Conservation (phyloP, 2,888 invertebrate species). For the Agrotis clavis region DNA sequence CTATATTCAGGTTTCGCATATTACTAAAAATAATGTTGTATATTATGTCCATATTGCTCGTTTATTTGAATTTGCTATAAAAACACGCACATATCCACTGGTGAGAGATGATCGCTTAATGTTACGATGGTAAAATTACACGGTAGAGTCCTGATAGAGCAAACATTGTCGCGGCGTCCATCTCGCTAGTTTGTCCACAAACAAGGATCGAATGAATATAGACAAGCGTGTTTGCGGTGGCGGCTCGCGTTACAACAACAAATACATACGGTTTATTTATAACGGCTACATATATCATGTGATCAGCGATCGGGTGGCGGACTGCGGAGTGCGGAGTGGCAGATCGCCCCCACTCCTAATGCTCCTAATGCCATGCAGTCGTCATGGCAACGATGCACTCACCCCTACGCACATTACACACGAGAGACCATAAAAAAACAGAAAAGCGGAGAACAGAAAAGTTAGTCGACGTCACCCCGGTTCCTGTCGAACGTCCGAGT, state of each 20-base stretch:
- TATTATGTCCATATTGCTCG: not conserved
- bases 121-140: conserved; percentile 79
- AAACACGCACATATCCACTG: conserved; percentile 7
- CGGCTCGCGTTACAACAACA: conserved; percentile 88
- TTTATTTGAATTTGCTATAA: conserved; percentile 12
- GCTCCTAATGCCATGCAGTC: conserved; percentile 87
- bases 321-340: conserved; percentile 40
- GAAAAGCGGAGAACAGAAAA: conserved; percentile 85
- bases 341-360: conserved; percentile 78
- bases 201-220: conserved; percentile 89
- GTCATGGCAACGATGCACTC: conserved; percentile 87
- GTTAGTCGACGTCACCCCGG: conserved; percentile 87
- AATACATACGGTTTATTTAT: conserved; percentile 80
- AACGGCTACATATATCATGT: conserved; percentile 68
- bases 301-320: conserved; percentile 63
- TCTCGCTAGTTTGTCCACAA: conserved; percentile 88
- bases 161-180: conserved; percentile 86
- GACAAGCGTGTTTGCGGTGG: conserved; percentile 85
- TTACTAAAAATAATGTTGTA: too few species aligned
- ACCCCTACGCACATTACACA: conserved; percentile 81
- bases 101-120: conserved; percentile 34
- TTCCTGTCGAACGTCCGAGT: conserved; percentile 90
- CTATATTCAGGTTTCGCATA: too few species aligned
- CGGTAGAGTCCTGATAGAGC: conserved; percentile 76
- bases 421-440: conserved; percentile 88